phyloP scores from a whole-genome alignment of 2,113 vertebrate species.

The Anarhynchus alexandrinus region DNA sequence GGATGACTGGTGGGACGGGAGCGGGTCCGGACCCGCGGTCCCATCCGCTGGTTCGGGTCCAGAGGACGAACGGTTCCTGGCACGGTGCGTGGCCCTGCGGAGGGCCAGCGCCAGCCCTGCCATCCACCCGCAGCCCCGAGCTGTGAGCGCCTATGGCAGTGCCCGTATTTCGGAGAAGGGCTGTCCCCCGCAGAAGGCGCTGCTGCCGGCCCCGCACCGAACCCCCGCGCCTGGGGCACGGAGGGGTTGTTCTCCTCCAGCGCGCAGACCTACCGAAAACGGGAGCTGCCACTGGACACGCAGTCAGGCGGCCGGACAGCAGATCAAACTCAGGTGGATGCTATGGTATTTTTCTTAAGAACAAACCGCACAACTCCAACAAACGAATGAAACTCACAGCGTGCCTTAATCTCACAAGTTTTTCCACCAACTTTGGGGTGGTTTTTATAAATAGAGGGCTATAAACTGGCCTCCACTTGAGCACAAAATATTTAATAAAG shows the following conservation, averaged over 20 bases:
- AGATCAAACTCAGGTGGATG: background rate
- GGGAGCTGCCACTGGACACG: rapidly evolving
- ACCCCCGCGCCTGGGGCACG: no score
- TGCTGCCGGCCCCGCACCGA: rapidly evolving
- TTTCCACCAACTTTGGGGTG: background rate
- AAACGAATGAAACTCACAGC: rapidly evolving
- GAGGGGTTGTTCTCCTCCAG: no score
- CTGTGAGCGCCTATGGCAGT: no score
- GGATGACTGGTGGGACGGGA: rapidly evolving
- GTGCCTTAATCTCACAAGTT: background rate
- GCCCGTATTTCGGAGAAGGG: background rate
- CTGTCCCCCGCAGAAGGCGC: background rate
- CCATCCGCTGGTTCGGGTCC: background rate
- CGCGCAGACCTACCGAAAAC: no score
- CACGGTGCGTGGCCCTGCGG: no score
- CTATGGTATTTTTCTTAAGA: rapidly evolving
- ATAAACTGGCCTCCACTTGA: background rate
- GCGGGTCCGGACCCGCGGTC: no score
- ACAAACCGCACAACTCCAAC: background rate
- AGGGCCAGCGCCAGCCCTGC: background rate
- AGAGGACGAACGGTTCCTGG: background rate
- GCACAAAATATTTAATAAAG: background rate
- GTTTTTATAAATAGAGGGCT: background rate
- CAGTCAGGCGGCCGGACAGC: rapidly evolving
- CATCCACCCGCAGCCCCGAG: no score